Percentiles rank a stretch among this genome's conserved stretches.
phyloP scores from a whole-genome alignment of 2,888 invertebrate species.

The Andricus quercusramuli region DNA sequence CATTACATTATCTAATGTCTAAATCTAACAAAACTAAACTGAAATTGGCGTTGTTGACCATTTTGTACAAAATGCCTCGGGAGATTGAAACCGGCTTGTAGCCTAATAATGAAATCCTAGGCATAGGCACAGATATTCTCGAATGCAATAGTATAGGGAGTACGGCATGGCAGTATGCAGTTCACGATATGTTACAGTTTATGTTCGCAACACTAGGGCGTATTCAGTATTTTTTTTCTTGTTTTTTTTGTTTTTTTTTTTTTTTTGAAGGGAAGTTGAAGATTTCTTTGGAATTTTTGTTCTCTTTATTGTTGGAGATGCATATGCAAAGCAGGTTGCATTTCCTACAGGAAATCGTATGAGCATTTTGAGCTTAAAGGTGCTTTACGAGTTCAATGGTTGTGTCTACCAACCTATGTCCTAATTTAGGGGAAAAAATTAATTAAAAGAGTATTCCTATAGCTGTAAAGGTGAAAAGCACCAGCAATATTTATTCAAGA shows the following conservation, averaged over 20 bases:
- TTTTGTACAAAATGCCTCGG: neutral
- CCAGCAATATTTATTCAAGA: no score
- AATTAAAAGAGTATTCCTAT: no score
- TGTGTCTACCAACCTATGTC: no score
- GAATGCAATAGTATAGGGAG: neutral
- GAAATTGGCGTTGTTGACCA: neutral
- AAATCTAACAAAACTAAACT: neutral
- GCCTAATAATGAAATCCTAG: slow-evolving; percentile 7
- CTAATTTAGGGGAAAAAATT: no score
- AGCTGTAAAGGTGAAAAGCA: no score
- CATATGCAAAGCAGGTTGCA: neutral
- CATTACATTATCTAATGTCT: neutral
- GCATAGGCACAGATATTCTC: neutral
- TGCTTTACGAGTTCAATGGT: no score
- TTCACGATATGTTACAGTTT: slow-evolving; percentile 5
- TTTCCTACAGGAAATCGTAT: neutral
- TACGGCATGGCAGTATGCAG: neutral
- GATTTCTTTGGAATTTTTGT: neutral
- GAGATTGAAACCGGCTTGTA: neutral
- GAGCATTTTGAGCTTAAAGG: no score
- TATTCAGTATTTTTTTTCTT: neutral
- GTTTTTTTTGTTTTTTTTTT: neutral
- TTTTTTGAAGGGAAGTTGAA: neutral
- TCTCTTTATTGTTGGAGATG: neutral
- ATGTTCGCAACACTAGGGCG: neutral